These are phyloP conservation scores for Oeneis ivallda DNA, from an alignment of 2,888 invertebrate species.

Conservation along the genomic window DNA sequence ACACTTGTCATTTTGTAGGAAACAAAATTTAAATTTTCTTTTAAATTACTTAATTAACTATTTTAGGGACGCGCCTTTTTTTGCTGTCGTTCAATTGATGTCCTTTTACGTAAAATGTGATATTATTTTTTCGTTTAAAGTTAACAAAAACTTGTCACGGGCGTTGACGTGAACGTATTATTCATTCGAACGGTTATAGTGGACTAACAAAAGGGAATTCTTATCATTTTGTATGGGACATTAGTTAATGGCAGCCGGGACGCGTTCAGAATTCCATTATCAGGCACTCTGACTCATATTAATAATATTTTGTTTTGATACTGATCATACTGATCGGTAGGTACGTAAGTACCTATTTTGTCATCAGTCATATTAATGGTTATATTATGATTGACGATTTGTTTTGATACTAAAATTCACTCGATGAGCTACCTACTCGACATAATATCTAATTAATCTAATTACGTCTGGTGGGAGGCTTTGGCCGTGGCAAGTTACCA, in stretches of 20 bases:
- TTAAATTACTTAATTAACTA: too few relatives aligned
- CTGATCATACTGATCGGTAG: conserved; percentile 19
- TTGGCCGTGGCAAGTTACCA: too few relatives aligned
- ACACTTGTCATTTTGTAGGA: conserved; percentile 19
- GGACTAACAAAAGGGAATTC: conserved; percentile 74
- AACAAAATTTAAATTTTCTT: too few relatives aligned
- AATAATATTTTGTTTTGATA: conserved; percentile 45
- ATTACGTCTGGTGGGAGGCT: too few relatives aligned
- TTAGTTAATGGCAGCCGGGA: conserved; percentile 64
- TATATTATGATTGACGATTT: neutral
- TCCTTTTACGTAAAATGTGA: neutral
- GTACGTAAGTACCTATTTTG: conserved; percentile 11
- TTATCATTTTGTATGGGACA: conserved; percentile 77
- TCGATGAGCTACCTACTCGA: neutral
- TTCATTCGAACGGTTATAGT: conserved; percentile 56
- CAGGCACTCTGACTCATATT: conserved; percentile 48
- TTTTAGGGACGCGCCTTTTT: neutral
- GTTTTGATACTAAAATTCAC: neutral
- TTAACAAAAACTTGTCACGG: neutral
- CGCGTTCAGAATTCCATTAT: conserved; percentile 73
- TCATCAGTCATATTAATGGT: neutral
- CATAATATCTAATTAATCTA: too few relatives aligned
- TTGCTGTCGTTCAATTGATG: neutral
- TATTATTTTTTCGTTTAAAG: neutral
- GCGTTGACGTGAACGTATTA: conserved; percentile 53